Conservation (phyloP, 2,113 vertebrate genomes). For the Xyrauchen texanus region DNA sequence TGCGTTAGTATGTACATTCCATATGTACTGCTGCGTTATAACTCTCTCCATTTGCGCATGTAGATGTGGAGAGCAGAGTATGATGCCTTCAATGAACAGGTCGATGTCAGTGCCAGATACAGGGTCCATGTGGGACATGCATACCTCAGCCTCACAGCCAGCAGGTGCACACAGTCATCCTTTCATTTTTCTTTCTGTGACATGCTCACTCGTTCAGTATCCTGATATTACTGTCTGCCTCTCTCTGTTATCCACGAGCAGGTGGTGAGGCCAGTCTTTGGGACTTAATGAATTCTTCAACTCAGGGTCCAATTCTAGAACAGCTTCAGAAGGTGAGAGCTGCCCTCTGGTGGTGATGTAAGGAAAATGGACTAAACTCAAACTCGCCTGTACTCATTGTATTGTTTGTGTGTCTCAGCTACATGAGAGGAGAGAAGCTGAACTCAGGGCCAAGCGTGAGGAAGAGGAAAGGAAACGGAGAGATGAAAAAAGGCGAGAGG, state of each 20-base stretch:
- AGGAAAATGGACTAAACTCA: background rate
- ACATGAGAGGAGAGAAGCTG: constrained; percentile 88
- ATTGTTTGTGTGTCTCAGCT: constrained; percentile 66
- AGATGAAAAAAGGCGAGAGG: constrained; percentile 81
- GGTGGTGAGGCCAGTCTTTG: constrained; percentile 92
- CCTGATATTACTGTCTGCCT: too few species aligned
- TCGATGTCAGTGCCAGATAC: constrained; percentile 95
- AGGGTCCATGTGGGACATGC: constrained; percentile 91
- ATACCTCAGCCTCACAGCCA: constrained; percentile 93
- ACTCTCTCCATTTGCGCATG: background rate
- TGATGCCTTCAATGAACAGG: constrained; percentile 89
- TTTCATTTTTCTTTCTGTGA: background rate
- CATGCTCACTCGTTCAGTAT: too few species aligned
- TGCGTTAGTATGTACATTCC: background rate
- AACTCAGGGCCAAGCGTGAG: constrained; percentile 92
- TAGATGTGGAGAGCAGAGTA: constrained; percentile 87
- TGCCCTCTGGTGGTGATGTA: constrained; percentile 25
- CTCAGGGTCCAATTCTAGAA: constrained; percentile 95
- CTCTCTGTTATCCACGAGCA: constrained; percentile 49
- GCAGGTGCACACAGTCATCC: constrained; percentile 71
- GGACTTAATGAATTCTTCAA: constrained; percentile 94
- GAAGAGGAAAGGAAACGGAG: constrained; percentile 87
- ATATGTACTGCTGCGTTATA: background rate
- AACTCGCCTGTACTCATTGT: background rate
- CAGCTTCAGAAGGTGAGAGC: constrained; percentile 88